Evolutionary conservation across 2,113 vertebrate genomes (phyloP).

Genomic region (Leptodactylus fuscus): DNA sequence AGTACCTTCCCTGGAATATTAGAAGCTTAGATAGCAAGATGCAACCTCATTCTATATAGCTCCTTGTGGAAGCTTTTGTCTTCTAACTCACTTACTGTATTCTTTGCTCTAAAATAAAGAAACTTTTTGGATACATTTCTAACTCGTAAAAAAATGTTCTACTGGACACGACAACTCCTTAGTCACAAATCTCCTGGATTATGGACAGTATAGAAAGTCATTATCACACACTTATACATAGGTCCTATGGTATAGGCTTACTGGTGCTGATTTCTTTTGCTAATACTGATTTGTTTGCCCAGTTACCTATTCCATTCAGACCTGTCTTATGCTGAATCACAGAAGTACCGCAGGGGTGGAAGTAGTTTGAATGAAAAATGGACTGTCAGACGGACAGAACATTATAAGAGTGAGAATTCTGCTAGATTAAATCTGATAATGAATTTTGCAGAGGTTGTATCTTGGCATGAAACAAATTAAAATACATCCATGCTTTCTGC

Average conservation of each 20-base stretch:
- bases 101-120: neutral
- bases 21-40: conserved; percentile 36
- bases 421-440: conserved; percentile 52
- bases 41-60: neutral
- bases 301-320: neutral
- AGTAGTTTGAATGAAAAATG: conserved; percentile 48
- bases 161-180: no score
- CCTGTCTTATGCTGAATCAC: conserved; percentile 12
- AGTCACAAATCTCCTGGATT: neutral
- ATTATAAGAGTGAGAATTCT: conserved; percentile 47
- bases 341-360: conserved; percentile 1
- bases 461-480: conserved; percentile 49
- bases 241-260: no score
- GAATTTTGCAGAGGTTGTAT: conserved; percentile 53
- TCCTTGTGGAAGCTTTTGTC: neutral
- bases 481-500: conserved; percentile 27
- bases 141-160: neutral
- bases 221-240: no score
- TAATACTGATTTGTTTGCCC: neutral
- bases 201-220: no score
- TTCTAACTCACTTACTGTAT: neutral
- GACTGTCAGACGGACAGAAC: conserved; percentile 48
- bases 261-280: no score
- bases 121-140: neutral
- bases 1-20: conserved; percentile 31